A percentile compares a stretch with the other conserved stretches of the same genome.
These are phyloP conservation scores for Pagetopsis macropterus DNA, from an alignment of 2,797 vertebrate species.

Conservation along the genomic window DNA sequence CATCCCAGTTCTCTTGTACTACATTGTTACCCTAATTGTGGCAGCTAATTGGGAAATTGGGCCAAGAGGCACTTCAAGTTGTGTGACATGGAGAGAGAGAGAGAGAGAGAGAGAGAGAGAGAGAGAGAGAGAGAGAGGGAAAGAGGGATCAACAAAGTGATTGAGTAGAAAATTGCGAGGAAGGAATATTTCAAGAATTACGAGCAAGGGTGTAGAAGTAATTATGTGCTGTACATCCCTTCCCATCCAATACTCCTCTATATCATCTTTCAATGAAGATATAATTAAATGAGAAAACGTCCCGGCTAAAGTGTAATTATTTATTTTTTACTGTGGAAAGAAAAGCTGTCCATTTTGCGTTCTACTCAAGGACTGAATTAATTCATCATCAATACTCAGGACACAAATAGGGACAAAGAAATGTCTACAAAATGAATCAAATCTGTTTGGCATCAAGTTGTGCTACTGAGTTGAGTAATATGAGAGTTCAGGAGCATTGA, in stretches of 20 bases:
- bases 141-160: neutral
- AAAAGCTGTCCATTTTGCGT: slow-evolving; percentile 32
- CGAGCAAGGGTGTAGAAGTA: slow-evolving; percentile 7
- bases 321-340: slow-evolving; percentile 2
- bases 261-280: slow-evolving; percentile 56
- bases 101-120: slow-evolving; percentile 3
- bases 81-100: slow-evolving; percentile 25
- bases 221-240: slow-evolving; percentile 13
- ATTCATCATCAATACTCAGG: slow-evolving; percentile 47
- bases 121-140: neutral
- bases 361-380: slow-evolving; percentile 24
- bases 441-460: slow-evolving; percentile 36
- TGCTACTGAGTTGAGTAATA: slow-evolving; percentile 16
- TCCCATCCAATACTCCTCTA: slow-evolving; percentile 23
- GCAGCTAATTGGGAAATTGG: slow-evolving; percentile 84
- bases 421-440: slow-evolving; percentile 53
- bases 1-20: slow-evolving; percentile 86
- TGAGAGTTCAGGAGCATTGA: slow-evolving; percentile 13
- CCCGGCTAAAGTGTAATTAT: slow-evolving; percentile 35
- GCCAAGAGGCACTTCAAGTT: slow-evolving; percentile 72
- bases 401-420: slow-evolving; percentile 48
- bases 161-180: neutral
- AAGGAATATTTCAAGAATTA: slow-evolving; percentile 18
- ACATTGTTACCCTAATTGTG: slow-evolving; percentile 85
- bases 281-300: slow-evolving; percentile 39